Base-by-base conservation (phyloP, 30 jellyfish, hydroid and myxozoan genomes). In the Nemopilema nomurai region DNA sequence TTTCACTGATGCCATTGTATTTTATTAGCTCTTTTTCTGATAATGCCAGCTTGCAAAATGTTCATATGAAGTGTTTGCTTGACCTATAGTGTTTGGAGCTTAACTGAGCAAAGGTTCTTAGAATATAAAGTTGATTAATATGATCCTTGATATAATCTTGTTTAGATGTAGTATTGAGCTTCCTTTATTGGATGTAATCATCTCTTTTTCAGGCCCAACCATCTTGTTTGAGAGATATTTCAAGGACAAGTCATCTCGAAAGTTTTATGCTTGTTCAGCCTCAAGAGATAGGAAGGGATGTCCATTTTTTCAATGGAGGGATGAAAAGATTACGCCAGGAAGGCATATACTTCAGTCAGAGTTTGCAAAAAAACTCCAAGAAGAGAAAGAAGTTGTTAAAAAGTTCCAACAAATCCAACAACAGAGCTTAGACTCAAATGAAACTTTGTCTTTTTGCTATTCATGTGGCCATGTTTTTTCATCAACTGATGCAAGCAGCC, bases 251-350 rank as follows among this genome's bases (percentile, higher is more conserved):
- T 51, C 91, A 16, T 21, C 94, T 13, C 69, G 88, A 69, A 57
- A 76, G 72, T 93, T 75, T 74, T 93, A 72, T 79, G 98, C 98
- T 1, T 93, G 98, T 64, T 93, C 98, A 49, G 98, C 98, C 23
- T 93, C 97, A 52, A 71, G 98, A 28, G 97, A 84, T 76, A 95
- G 98, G 64, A 93, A 93, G 75, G 96, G 90, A 13, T 93, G 98
- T 73, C 88, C 92, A 0, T 84, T 88, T 52, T 93, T 87, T 62
- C 96, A 80, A 51, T 93, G 96, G 98, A 75, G 71, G 41, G 96
- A 84, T 75, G 98, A 93, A 69, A 93, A 89, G 79, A 18, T 88
- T 20, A 87, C 98, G 0, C 25, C 90, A 3, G 98, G 96, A 28
- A 92, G 82, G 50, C 65, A 57, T 0, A 27, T 87, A 0, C 33